These are phyloP conservation scores for Artemia franciscana DNA, from an alignment of 1,140 invertebrate species.

Conservation along the genomic window DNA sequence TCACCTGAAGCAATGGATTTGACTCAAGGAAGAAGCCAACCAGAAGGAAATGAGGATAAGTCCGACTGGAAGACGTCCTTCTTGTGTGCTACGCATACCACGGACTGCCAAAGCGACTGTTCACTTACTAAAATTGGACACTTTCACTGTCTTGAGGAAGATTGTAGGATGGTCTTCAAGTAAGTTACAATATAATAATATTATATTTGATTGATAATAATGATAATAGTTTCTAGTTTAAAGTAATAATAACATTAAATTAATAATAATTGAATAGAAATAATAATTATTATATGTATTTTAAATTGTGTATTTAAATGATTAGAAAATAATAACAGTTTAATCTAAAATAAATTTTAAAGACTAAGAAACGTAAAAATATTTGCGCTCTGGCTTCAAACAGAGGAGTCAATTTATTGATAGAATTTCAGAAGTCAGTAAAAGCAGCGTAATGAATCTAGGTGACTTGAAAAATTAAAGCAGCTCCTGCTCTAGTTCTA, in stretches of 20 bases:
- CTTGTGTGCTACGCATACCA: not conserved
- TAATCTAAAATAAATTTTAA: not conserved
- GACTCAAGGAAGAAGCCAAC: slow-evolving; percentile 11
- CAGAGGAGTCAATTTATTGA: no score
- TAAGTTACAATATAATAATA: slow-evolving; percentile 15
- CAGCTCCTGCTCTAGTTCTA: no score
- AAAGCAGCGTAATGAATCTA: no score
- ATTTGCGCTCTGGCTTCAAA: no score
- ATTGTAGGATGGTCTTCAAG: slow-evolving; percentile 39
- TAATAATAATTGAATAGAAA: not conserved
- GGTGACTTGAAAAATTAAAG: no score
- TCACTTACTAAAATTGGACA: slow-evolving; percentile 43
- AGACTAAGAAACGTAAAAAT: not conserved
- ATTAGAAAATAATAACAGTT: not conserved
- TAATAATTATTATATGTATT: not conserved
- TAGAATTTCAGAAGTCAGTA: no score
- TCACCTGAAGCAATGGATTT: slow-evolving; percentile 17
- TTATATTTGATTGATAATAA: not conserved
- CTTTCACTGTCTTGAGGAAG: slow-evolving; percentile 45
- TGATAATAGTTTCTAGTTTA: not conserved
- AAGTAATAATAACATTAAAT: not conserved
- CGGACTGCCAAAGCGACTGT: slow-evolving; percentile 27
- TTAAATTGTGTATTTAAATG: not conserved
- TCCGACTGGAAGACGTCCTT: not conserved
- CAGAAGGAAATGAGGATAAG: slow-evolving; percentile 1